Conservation (phyloP, 2,888 invertebrate genomes). For the Chymomyza procnemis region DNA sequence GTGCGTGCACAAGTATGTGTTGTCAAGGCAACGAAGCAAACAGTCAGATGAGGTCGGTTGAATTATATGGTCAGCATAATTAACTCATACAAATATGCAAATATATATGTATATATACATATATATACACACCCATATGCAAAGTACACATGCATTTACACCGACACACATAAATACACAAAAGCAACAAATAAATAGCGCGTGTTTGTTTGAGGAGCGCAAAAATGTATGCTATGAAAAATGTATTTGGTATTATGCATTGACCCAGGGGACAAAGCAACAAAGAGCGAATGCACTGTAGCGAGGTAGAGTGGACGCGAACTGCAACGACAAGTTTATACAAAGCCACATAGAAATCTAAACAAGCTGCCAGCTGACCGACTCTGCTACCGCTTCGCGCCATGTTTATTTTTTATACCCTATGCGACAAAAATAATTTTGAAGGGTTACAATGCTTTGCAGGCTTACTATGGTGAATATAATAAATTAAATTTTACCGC, state of each 20-base stretch:
- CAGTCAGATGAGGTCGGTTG: background rate
- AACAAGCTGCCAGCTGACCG: constrained; percentile 31
- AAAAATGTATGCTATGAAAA: constrained; percentile 61
- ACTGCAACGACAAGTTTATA: constrained; percentile 1
- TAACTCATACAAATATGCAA: constrained; percentile 41
- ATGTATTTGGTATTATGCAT: constrained; percentile 53
- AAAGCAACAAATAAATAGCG: constrained; percentile 1
- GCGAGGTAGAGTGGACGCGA: background rate
- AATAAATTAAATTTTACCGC: too few relatives aligned
- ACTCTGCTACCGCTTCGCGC: constrained; percentile 12
- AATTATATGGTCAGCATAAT: constrained; percentile 60
- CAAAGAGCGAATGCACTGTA: background rate
- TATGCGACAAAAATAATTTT: background rate
- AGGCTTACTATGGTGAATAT: too few relatives aligned
- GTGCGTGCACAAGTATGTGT: constrained; percentile 9
- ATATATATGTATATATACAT: background rate
- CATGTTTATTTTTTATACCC: constrained; percentile 1
- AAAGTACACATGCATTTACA: constrained; percentile 11
- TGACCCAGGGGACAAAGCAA: constrained; percentile 32
- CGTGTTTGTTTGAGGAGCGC: background rate
- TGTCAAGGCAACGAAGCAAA: constrained; percentile 1
- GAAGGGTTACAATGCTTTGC: background rate
- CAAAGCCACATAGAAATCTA: background rate
- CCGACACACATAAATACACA: constrained; percentile 4
- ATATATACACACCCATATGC: background rate